Percentiles rank a stretch among this genome's conserved stretches.
Evolutionary conservation across 2,113 vertebrate species (phyloP).

Genomic region (Triplophysa rosa): DNA sequence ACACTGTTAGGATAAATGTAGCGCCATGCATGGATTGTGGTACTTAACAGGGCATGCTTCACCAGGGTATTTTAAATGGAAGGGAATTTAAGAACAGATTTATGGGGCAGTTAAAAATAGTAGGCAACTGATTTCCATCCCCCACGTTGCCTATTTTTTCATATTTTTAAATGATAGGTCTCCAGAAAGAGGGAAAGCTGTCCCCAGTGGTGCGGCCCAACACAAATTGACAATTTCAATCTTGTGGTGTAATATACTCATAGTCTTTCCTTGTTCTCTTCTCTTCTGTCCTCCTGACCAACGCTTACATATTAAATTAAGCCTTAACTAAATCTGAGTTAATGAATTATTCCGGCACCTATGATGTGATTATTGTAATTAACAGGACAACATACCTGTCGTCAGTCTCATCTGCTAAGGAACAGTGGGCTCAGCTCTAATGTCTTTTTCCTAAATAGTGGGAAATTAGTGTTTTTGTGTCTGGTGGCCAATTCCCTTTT

Average conservation of each 20-base stretch:
- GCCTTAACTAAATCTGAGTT: slow-evolving; percentile 80
- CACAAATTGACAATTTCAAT: slow-evolving; percentile 79
- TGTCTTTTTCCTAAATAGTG: slow-evolving; percentile 65
- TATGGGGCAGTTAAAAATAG: slow-evolving; percentile 88
- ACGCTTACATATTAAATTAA: slow-evolving; percentile 75
- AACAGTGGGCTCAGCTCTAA: slow-evolving; percentile 66
- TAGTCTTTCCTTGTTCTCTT: slow-evolving; percentile 53
- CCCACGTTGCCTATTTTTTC: slow-evolving; percentile 67
- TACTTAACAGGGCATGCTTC: slow-evolving; percentile 80
- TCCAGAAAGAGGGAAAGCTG: slow-evolving; percentile 74
- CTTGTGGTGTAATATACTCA: slow-evolving; percentile 73
- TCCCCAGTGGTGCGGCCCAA: slow-evolving; percentile 74
- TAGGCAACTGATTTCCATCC: slow-evolving; percentile 76
- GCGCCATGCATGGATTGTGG: slow-evolving; percentile 79
- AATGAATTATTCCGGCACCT: slow-evolving; percentile 81
- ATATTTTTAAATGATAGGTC: slow-evolving; percentile 80
- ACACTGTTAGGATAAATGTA: slow-evolving; percentile 81
- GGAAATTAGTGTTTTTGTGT: slow-evolving; percentile 65
- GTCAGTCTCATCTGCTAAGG: slow-evolving; percentile 72
- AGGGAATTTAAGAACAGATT: slow-evolving; percentile 85
- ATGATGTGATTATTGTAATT: slow-evolving; percentile 79
- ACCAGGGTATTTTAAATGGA: slow-evolving; percentile 78
- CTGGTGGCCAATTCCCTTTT: slow-evolving; percentile 63
- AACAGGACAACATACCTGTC: slow-evolving; percentile 72
- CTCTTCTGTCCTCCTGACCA: slow-evolving; percentile 71